Evolutionary conservation across 2,888 invertebrate genomes (phyloP).

Genomic region (Callosobruchus maculatus): DNA sequence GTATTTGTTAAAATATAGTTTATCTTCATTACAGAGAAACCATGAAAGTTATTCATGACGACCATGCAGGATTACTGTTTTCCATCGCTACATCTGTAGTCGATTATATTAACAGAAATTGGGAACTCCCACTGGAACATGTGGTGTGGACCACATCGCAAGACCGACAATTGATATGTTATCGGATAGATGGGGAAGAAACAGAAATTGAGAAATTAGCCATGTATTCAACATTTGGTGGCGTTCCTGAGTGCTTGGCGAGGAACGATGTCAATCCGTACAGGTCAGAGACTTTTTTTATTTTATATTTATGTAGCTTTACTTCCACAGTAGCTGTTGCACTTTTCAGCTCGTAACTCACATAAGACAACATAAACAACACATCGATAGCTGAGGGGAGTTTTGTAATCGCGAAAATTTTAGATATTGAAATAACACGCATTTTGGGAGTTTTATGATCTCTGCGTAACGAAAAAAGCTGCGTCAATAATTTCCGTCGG

Average conservation of each 20-base stretch:
- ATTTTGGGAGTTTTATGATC: no score
- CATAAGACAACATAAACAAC: no score
- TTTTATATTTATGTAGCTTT: no score
- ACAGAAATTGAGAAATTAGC: slow-evolving; percentile 25
- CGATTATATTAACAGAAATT: slow-evolving; percentile 27
- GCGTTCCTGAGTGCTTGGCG: slow-evolving; percentile 60
- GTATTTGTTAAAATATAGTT: no score
- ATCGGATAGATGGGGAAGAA: background rate
- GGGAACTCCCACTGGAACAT: slow-evolving; percentile 36
- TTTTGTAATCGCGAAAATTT: no score
- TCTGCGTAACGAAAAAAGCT: no score
- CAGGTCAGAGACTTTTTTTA: no score
- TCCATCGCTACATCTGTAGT: slow-evolving; percentile 53
- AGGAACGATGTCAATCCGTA: slow-evolving; percentile 68
- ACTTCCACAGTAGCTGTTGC: no score
- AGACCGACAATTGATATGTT: slow-evolving; percentile 53
- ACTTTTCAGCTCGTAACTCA: no score
- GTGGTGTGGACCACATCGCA: slow-evolving; percentile 60
- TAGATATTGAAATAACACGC: no score
- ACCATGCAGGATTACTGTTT: slow-evolving; percentile 59
- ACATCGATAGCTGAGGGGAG: no score
- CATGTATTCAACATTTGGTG: slow-evolving; percentile 59
- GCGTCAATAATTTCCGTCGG: no score
- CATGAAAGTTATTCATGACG: slow-evolving; percentile 44
- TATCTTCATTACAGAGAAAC: slow-evolving; percentile 17